phyloP scores from a whole-genome alignment of 2,888 invertebrate genomes.

The Drosophila imparisetae region DNA sequence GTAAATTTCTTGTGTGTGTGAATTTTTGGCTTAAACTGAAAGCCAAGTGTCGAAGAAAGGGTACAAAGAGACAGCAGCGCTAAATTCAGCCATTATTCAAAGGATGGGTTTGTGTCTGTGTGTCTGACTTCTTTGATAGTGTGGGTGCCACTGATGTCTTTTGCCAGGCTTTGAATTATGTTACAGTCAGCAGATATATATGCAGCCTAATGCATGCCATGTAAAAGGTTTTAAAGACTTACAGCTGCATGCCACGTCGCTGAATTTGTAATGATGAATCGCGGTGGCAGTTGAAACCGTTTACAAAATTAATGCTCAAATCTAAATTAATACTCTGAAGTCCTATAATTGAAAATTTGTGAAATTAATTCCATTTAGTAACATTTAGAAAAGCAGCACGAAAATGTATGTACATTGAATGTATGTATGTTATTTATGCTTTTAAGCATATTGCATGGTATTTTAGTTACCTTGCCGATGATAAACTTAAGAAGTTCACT shows the following conservation, averaged over 20 bases:
- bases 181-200: slow-evolving; percentile 61
- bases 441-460: background rate
- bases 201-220: slow-evolving; percentile 60
- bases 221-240: slow-evolving; percentile 46
- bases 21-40: slow-evolving; percentile 34
- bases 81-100: slow-evolving; percentile 25
- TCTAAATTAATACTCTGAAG: background rate
- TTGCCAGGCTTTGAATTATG: slow-evolving; percentile 49
- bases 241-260: slow-evolving; percentile 13
- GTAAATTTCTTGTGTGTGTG: slow-evolving; percentile 24
- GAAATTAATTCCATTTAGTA: background rate
- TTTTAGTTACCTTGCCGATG: background rate
- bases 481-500: slow-evolving; percentile 1
- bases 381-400: background rate
- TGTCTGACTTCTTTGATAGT: background rate
- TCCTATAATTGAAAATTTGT: background rate
- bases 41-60: slow-evolving; percentile 54
- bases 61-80: slow-evolving; percentile 27
- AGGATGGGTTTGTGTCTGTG: slow-evolving; percentile 17
- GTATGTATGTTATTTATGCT: background rate
- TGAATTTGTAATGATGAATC: slow-evolving; percentile 1
- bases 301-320: background rate
- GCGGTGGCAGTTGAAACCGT: background rate
- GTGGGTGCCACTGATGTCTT: slow-evolving; percentile 50
- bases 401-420: background rate